Conservation (phyloP, 1,140 invertebrate genomes). For the Maniola jurtina region DNA sequence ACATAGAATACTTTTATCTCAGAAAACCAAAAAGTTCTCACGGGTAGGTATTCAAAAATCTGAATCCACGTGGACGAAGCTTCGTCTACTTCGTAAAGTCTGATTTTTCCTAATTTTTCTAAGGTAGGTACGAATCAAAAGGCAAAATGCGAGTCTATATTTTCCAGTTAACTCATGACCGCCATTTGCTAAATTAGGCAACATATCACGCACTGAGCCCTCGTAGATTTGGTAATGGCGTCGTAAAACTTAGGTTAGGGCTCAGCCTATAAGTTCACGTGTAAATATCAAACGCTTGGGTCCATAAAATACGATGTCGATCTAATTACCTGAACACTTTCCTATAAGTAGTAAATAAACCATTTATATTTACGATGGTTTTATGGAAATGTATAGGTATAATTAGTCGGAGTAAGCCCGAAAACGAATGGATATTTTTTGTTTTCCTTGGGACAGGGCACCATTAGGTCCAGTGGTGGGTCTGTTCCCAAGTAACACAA, state of each 20-base stretch:
- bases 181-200: slow-evolving; percentile 20
- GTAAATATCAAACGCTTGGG: slow-evolving; percentile 7
- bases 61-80: too few relatives aligned
- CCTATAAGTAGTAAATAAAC: neutral
- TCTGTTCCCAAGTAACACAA: too few relatives aligned
- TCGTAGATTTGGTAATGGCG: slow-evolving; percentile 19
- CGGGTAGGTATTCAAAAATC: too few relatives aligned
- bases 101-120: too few relatives aligned
- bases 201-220: slow-evolving; percentile 11
- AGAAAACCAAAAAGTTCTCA: too few relatives aligned
- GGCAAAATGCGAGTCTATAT: neutral
- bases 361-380: neutral
- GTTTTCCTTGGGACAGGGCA: too few relatives aligned
- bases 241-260: slow-evolving; percentile 15
- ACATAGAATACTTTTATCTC: too few relatives aligned
- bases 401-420: too few relatives aligned
- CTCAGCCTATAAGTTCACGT: slow-evolving; percentile 7
- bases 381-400: neutral
- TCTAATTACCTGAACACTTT: neutral
- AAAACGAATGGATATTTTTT: too few relatives aligned
- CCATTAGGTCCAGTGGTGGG: too few relatives aligned
- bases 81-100: too few relatives aligned
- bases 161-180: slow-evolving; percentile 1
- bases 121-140: neutral
- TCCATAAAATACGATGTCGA: slow-evolving; percentile 5